Conservation (phyloP, 2,888 invertebrate genomes). For the Ornithoptera alexandrae region DNA sequence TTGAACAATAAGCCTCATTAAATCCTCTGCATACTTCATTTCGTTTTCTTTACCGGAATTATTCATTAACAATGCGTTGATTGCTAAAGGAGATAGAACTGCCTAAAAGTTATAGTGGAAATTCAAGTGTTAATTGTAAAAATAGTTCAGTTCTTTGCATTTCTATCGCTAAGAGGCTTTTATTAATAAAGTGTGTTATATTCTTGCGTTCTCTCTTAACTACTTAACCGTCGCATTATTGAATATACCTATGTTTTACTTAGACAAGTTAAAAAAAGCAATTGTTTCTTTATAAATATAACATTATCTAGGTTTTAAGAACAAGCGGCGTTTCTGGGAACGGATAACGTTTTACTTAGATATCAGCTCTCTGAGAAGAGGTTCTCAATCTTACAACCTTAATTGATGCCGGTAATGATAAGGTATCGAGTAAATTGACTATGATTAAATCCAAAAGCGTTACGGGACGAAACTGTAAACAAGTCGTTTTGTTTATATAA, state of each 20-base stretch:
- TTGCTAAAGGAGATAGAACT: conserved; percentile 78
- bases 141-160: not conserved
- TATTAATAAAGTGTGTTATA: too few relatives aligned
- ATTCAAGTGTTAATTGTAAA: not conserved
- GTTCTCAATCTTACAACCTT: conserved; percentile 16
- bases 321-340: not conserved
- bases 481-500: conserved; percentile 7
- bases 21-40: conserved; percentile 53
- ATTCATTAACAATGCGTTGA: conserved; percentile 59
- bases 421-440: conserved; percentile 16
- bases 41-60: conserved; percentile 42
- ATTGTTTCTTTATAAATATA: not conserved
- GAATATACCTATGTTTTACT: too few relatives aligned
- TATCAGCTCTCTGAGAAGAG: conserved; percentile 1
- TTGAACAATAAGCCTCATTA: conserved; percentile 57
- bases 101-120: conserved; percentile 62
- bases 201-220: too few relatives aligned
- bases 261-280: too few relatives aligned
- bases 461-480: not conserved
- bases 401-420: conserved; percentile 18
- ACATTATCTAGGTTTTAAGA: not conserved
- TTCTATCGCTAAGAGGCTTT: not conserved
- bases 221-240: too few relatives aligned
- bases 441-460: conserved; percentile 9
- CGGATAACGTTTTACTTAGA: conserved; percentile 4